These are phyloP conservation scores for Mayetiola destructor DNA, from an alignment of 2,888 invertebrate genomes.

Conservation along the genomic window DNA sequence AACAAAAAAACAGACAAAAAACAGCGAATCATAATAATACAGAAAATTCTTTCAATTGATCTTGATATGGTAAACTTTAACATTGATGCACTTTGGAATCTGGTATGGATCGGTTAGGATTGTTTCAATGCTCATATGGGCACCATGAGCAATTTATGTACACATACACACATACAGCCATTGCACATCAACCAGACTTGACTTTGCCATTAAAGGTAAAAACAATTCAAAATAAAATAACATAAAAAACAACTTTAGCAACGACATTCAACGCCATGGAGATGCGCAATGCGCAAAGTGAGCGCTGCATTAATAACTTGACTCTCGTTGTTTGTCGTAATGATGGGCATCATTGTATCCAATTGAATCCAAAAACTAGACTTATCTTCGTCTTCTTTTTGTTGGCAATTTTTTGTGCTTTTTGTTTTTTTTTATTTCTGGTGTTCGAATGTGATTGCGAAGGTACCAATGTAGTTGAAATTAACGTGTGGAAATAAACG, in stretches of 20 bases:
- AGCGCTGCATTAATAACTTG: too few species aligned
- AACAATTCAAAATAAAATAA: background rate
- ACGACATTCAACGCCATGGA: background rate
- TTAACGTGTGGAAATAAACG: conserved; percentile 2
- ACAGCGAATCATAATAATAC: background rate
- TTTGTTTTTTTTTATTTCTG: background rate
- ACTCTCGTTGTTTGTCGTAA: too few species aligned
- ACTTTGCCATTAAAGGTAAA: conserved; percentile 5
- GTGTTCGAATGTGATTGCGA: background rate
- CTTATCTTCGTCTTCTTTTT: too few species aligned
- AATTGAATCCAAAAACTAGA: background rate
- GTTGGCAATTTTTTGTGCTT: background rate
- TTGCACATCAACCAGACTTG: background rate
- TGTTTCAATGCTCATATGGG: too few species aligned
- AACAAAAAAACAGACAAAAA: background rate
- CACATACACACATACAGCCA: background rate
- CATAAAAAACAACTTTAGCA: background rate
- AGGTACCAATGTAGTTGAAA: too few species aligned
- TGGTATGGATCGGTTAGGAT: too few species aligned
- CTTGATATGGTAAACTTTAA: background rate
- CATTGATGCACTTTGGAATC: background rate
- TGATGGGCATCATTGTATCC: background rate
- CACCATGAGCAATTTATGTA: background rate
- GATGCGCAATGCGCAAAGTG: background rate
- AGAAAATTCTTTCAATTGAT: conserved; percentile 1